Evolutionary conservation across 2,888 invertebrate genomes (phyloP).

Genomic region (Colostygia pectinataria): DNA sequence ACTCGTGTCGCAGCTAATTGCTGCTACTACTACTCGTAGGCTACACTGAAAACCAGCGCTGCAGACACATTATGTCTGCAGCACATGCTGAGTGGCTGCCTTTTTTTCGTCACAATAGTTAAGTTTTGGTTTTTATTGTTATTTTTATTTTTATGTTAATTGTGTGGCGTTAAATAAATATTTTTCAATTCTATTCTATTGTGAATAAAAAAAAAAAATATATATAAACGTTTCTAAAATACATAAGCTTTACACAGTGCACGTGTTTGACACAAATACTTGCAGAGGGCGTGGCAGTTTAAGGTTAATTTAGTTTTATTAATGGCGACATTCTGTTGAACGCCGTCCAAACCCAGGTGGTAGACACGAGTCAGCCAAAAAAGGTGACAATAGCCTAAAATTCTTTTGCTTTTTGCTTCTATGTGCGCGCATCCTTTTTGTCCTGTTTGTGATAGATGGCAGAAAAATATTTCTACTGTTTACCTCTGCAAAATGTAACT

Average conservation of each 20-base stretch:
- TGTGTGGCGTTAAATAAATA: no score
- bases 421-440: background rate
- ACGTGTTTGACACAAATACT: slow-evolving; percentile 32
- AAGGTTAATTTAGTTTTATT: slow-evolving; percentile 47
- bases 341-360: slow-evolving; percentile 39
- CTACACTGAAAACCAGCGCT: no score
- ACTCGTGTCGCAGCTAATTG: no score
- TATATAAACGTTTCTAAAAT: no score
- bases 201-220: no score
- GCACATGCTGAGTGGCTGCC: no score
- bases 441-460: slow-evolving; percentile 4
- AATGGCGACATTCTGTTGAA: slow-evolving; percentile 32
- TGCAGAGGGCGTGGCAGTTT: slow-evolving; percentile 38
- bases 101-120: no score
- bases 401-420: slow-evolving; percentile 2
- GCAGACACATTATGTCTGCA: no score
- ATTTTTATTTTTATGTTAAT: no score
- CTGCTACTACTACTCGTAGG: no score
- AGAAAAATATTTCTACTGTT: background rate
- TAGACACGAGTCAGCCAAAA: slow-evolving; percentile 43
- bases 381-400: slow-evolving; percentile 26
- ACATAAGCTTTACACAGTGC: slow-evolving; percentile 13
- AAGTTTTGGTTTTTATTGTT: no score
- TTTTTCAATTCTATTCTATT: no score
- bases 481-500: background rate